phyloP scores from a whole-genome alignment of 2,888 invertebrate genomes.

The Drosophila testacea region DNA sequence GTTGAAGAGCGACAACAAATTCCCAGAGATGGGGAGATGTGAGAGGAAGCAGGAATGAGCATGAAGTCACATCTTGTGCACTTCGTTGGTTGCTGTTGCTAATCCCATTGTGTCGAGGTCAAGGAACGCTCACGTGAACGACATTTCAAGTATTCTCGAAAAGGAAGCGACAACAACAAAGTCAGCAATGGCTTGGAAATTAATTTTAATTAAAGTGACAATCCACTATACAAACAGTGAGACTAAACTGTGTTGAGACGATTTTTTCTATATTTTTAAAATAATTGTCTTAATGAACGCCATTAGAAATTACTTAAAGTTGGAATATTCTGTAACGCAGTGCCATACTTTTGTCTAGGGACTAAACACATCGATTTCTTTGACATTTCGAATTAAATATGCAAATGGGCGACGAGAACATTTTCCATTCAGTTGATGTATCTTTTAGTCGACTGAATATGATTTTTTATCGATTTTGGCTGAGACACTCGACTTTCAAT shows the following conservation, averaged over 20 bases:
- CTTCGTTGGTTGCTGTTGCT: constrained; percentile 29
- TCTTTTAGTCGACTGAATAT: constrained; percentile 52
- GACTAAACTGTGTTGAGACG: neutral
- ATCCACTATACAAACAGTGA: neutral
- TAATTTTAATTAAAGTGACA: constrained; percentile 37
- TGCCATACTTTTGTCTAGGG: constrained; percentile 13
- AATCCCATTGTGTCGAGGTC: constrained; percentile 27
- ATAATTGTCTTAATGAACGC: constrained; percentile 4
- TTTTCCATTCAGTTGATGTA: constrained; percentile 52
- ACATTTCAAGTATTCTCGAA: constrained; percentile 16
- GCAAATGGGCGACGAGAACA: constrained; percentile 52
- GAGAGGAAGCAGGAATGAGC: constrained; percentile 1
- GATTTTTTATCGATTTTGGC: constrained; percentile 59
- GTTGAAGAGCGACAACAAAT: constrained; percentile 21
- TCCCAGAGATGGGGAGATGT: neutral
- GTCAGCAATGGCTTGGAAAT: constrained; percentile 14
- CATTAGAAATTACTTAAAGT: neutral
- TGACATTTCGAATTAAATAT: constrained; percentile 58
- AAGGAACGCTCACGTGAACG: constrained; percentile 13
- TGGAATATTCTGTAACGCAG: constrained; percentile 9
- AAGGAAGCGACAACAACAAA: neutral
- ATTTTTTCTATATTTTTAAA: neutral
- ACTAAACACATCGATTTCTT: constrained; percentile 32
- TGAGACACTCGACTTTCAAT: constrained; percentile 25
- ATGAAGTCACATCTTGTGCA: constrained; percentile 31